Percentiles rank a stretch among this genome's conserved stretches.
These are phyloP conservation scores for Oryctes rhinoceros DNA, from an alignment of 1,140 invertebrate genomes.

Conservation along the genomic window DNA sequence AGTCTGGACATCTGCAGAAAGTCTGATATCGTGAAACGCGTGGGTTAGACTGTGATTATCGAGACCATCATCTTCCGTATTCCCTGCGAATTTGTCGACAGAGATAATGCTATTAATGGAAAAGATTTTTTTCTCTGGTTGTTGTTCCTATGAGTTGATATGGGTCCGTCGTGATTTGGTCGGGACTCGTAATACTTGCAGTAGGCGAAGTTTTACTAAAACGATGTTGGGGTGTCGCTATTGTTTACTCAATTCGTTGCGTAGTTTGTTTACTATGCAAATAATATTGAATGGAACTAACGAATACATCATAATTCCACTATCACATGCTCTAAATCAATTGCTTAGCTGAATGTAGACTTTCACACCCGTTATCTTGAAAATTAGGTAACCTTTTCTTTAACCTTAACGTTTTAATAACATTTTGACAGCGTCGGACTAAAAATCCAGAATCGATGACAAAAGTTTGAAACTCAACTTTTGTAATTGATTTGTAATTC, in stretches of 20 bases:
- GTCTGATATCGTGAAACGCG: background rate
- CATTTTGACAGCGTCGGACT: too few species aligned
- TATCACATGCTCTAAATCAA: too few species aligned
- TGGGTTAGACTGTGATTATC: slow-evolving; percentile 14
- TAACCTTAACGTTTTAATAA: too few species aligned
- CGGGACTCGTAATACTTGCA: slow-evolving; percentile 21
- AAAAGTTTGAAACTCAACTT: too few species aligned
- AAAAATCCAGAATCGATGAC: too few species aligned
- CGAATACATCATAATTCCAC: too few species aligned
- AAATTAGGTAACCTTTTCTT: too few species aligned
- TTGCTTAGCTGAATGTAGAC: too few species aligned
- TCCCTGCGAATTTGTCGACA: slow-evolving; percentile 10
- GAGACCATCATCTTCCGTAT: slow-evolving; percentile 16
- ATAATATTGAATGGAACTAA: too few species aligned
- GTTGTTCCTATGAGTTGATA: background rate
- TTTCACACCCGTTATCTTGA: too few species aligned
- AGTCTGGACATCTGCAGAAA: background rate
- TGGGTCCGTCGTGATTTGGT: background rate
- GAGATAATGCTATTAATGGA: slow-evolving; percentile 17
- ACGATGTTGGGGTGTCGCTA: slow-evolving; percentile 15
- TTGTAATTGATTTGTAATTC: too few species aligned
- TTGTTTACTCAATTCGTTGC: slow-evolving; percentile 11
- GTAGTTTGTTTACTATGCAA: background rate
- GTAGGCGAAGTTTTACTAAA: slow-evolving; percentile 8
- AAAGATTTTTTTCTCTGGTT: background rate